Base-by-base conservation (phyloP, 2,888 invertebrate species). In the Cephonodes hylas region DNA sequence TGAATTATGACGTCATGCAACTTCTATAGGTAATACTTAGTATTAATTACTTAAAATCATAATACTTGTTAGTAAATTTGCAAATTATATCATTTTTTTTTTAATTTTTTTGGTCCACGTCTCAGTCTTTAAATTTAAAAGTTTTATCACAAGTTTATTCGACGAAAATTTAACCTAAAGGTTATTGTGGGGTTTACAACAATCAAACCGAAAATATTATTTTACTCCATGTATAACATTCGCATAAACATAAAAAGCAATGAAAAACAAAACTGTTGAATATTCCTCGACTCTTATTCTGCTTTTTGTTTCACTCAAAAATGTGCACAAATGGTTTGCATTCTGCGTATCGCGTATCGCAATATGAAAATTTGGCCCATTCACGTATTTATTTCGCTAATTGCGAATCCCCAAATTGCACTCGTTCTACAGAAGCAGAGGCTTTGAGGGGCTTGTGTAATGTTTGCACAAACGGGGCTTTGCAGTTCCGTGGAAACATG, bases 361-460 rank as follows among this genome's bases (percentile, higher is more conserved):
- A 15, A 27, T 25, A 48, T 18, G 27, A 53, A 31, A 53, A 18
- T 15, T 31, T 31, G 8, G 10, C 7, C 53, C 31, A 31, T 31
- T 53, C 10, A n/a, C 31, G 53, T 53, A 53, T 53, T 53, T 27
- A 53, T 53, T 31, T 10, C 27, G 6, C 53, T 53, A 53, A 53
- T 53, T 53, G 31, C 53, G 31, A 53, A 53, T 53, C 53, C 18
- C 31, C 31, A 31, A 53, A 53, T 31, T 18, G 31, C 53, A 53
- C 53, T 53, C 53, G 10, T 53, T 31, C 53, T 3, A 38, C 38
- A n/a, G 4, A 53, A 53, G 31, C 31, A 8, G 53, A 10, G 27
- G 53, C 31, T 53, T 53, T 53, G 53, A 31, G 53, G 27, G 31
- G 31, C 27, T 53, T 53, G 31, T 25, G 15, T 31, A 27, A 23